phyloP scores from a whole-genome alignment of 1,140 invertebrate genomes.

The Asobara japonica region DNA sequence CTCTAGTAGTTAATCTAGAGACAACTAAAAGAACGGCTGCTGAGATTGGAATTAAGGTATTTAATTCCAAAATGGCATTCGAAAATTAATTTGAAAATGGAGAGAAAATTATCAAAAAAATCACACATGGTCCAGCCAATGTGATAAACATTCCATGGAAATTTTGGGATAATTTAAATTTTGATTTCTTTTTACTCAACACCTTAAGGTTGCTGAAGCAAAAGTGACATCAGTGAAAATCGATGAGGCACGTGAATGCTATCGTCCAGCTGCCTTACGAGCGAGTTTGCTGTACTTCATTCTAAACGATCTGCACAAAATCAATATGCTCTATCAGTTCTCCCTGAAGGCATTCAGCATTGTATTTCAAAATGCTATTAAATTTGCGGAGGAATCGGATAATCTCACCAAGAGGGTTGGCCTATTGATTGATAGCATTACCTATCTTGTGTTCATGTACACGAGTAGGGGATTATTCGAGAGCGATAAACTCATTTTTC shows the following conservation, averaged over 20 bases:
- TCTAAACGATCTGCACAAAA: slow-evolving; percentile 91
- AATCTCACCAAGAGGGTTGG: slow-evolving; percentile 76
- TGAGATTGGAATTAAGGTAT: slow-evolving; percentile 87
- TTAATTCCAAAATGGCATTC: slow-evolving; percentile 85
- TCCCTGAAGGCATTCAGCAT: slow-evolving; percentile 94
- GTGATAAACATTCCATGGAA: too few relatives aligned
- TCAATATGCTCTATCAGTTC: slow-evolving; percentile 97
- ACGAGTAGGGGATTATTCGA: slow-evolving; percentile 93
- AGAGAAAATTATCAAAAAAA: too few relatives aligned
- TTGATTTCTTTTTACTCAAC: too few relatives aligned
- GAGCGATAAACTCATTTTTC: slow-evolving; percentile 91
- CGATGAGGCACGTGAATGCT: slow-evolving; percentile 89
- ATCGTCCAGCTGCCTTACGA: slow-evolving; percentile 84
- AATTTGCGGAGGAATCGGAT: slow-evolving; percentile 74
- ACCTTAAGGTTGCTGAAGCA: slow-evolving; percentile 85
- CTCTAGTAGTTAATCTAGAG: slow-evolving; percentile 92
- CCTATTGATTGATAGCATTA: slow-evolving; percentile 88
- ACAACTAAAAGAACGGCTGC: slow-evolving; percentile 92
- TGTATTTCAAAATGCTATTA: slow-evolving; percentile 90
- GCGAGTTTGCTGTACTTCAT: slow-evolving; percentile 95
- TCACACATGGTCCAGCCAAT: too few relatives aligned
- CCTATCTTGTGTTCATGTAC: slow-evolving; percentile 87
- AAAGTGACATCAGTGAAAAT: slow-evolving; percentile 88
- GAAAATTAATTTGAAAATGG: too few relatives aligned
- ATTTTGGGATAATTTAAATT: too few relatives aligned